Percentiles rank a stretch among this genome's conserved stretches.
Conservation (phyloP, 2,888 invertebrate genomes). For the Drosophila sordidula region DNA sequence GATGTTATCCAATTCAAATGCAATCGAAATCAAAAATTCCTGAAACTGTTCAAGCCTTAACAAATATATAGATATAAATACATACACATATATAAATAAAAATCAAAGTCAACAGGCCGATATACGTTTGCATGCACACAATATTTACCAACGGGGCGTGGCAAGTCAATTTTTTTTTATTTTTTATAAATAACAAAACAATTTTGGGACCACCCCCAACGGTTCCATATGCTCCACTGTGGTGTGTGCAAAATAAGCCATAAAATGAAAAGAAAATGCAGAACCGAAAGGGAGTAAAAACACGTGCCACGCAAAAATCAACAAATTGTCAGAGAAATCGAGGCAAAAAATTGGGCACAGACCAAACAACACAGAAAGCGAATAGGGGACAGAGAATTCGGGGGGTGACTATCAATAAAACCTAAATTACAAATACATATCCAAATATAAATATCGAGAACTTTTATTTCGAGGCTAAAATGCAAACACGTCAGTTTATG, state of each 20-base stretch:
- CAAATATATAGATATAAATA: slow-evolving; percentile 7
- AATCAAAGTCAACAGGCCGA: slow-evolving; percentile 11
- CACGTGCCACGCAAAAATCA: slow-evolving; percentile 65
- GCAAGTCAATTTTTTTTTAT: slow-evolving; percentile 2
- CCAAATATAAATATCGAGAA: slow-evolving; percentile 46
- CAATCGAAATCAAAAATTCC: slow-evolving; percentile 10
- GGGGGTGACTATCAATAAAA: slow-evolving; percentile 60
- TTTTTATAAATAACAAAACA: slow-evolving; percentile 45
- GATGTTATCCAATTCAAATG: slow-evolving; percentile 13
- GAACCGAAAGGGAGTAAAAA: slow-evolving; percentile 20
- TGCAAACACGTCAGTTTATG: slow-evolving; percentile 71
- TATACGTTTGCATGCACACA: slow-evolving; percentile 10
- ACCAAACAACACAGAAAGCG: slow-evolving; percentile 11
- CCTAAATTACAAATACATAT: slow-evolving; percentile 68
- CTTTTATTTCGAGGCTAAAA: slow-evolving; percentile 48
- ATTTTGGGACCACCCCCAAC: slow-evolving; percentile 13
- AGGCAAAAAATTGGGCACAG: not conserved
- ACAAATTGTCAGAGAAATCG: slow-evolving; percentile 54
- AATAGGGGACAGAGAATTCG: not conserved
- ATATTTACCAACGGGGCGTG: slow-evolving; percentile 28
- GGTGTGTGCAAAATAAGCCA: slow-evolving; percentile 41
- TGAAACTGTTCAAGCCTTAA: slow-evolving; percentile 13
- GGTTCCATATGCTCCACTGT: slow-evolving; percentile 13
- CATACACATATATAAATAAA: not conserved
- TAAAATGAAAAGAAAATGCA: slow-evolving; percentile 34